Evolutionary conservation across 2,888 invertebrate genomes (phyloP), one percentile per base, ranked within the genome.

Genomic region (Syritta pipiens): DNA sequence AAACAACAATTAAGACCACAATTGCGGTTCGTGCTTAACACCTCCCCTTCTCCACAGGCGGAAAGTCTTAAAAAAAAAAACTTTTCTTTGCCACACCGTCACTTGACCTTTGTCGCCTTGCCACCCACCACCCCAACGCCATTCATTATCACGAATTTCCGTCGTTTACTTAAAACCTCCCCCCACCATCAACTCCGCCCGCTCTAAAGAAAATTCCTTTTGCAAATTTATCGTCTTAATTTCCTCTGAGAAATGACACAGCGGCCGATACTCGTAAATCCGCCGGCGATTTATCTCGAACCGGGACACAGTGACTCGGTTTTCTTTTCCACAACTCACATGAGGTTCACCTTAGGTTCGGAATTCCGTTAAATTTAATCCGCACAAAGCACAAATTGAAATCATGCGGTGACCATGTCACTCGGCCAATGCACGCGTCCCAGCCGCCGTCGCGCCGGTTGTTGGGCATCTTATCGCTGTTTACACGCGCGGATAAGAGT

Each of bases 371-470:
- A n/a, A n/a, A 74, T 62, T 74, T 51, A 79, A 79, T 71, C 65
- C 72, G 44, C 60, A 10, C n/a, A 48, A 60, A 55, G n/a, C n/a
- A n/a, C 60, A 65, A 79, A 68, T 79, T 74, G 79, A 74, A 79
- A 55, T 72, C 72, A 72, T 79, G 55, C 14, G 48, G 71, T 72
- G 77, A 77, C 77, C 77, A 77, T 77, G 77, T 77, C 77, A 72
- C 65, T 63, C 30, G 76, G 51, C 57, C 48, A 22, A n/a, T n/a
- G n/a, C n/a, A n/a, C n/a, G n/a, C n/a, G n/a, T n/a, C n/a, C n/a
- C n/a, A n/a, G n/a, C n/a, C n/a, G n/a, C n/a, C n/a, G n/a, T n/a
- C n/a, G n/a, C n/a, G n/a, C n/a, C n/a, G n/a, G n/a, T n/a, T n/a
- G n/a, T n/a, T n/a, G n/a, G n/a, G n/a, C n/a, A n/a, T 32, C 44